Evolutionary conservation across 1,140 invertebrate species (phyloP), one percentile per base, ranked within the genome.

Genomic region (Philopotamus ludificatus): DNA sequence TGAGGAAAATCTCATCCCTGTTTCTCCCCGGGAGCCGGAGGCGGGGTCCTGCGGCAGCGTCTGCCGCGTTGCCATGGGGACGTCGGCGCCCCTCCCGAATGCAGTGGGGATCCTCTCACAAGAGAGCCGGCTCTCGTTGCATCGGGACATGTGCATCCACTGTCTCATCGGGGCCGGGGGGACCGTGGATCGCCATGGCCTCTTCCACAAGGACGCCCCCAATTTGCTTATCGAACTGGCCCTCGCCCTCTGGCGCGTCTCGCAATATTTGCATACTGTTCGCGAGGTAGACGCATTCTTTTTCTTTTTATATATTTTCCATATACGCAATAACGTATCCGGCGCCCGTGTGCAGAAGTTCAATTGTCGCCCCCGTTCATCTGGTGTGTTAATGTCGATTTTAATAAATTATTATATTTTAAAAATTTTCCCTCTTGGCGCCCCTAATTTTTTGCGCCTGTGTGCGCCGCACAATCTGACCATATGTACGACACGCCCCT

Each of bases 151-250:
- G 58, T 65, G 71, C 45, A 62, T 68, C 67, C 77, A 81, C 64
- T 75, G 83, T 54, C 83, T 82, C 64, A 79, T 81, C 39, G 81
- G 82, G 65, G 82, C 80, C 18, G 83, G 81, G 70, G 82, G 81
- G 81, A 82, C 80, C 18, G 83, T 82, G 70, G 82, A 81, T 80
- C 80, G 79, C 41, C 78, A 76, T 62, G 81, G 80, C 77, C 74
- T 51, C 74, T 72, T 16, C 71, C 75, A 10, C 74, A 42, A 74
- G 72, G 68, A 66, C 10, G 45, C 68, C 0, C 54, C 42, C 2
- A 15, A 47, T n/a, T 10, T 70, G 8, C 61, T 70, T 3, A 66
- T 60, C 44, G 68, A 64, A 7, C 49, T 70, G 22, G 68, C 68
- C n/a, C 45, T 70, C 9, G 53, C 64, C 1, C 28, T 70, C 10